A percentile compares a stretch with the other conserved stretches of the same genome.
Conservation (phyloP, 2,113 vertebrate genomes). For the Lipotes vexillifer region DNA sequence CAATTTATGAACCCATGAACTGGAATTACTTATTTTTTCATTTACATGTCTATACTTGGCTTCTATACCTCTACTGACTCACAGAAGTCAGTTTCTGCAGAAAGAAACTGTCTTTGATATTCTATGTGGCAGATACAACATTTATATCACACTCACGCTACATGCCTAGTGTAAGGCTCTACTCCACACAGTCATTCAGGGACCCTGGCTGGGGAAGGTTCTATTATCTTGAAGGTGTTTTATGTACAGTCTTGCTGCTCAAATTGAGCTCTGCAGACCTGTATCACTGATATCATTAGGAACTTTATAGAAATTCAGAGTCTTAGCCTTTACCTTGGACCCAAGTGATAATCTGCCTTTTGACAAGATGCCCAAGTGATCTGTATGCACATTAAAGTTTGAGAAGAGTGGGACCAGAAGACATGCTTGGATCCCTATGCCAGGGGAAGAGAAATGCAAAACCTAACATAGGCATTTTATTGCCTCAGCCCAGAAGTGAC, state of each 20-base stretch:
- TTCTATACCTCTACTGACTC: neutral
- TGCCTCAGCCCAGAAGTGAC: neutral
- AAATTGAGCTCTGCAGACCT: neutral
- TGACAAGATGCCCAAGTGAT: neutral
- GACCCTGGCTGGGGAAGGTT: neutral
- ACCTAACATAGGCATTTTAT: neutral
- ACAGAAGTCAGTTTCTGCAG: neutral
- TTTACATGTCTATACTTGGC: neutral
- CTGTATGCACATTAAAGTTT: neutral
- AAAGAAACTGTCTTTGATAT: neutral
- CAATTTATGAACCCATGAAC: slow-evolving; percentile 30
- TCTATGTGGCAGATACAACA: neutral
- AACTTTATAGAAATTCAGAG: neutral
- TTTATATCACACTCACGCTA: neutral
- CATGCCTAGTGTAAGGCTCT: neutral
- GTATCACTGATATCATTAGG: neutral
- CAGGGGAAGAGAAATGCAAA: neutral
- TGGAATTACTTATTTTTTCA: neutral
- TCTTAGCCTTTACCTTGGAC: neutral
- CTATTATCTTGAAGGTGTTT: neutral
- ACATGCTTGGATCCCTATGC: neutral
- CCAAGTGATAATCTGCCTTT: neutral
- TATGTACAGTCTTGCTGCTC: neutral
- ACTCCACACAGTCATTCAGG: neutral
- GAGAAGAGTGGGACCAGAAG: neutral